Conservation (phyloP, 2,888 invertebrate species). For the Julus scanicus region DNA sequence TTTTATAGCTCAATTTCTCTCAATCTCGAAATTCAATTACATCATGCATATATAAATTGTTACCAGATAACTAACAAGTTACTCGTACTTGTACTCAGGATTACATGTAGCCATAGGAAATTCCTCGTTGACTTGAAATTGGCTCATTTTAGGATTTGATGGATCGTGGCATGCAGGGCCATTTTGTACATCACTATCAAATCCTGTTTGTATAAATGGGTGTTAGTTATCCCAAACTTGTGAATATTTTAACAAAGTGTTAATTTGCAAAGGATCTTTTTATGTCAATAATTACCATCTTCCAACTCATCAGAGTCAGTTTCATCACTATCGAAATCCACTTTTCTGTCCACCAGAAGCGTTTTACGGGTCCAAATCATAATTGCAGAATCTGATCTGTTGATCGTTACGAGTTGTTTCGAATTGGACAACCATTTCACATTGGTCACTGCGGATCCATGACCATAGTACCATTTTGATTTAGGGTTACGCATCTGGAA, state of each 20-base stretch:
- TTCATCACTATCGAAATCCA: slow-evolving; percentile 56
- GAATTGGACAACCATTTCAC: slow-evolving; percentile 60
- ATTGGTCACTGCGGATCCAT: slow-evolving; percentile 60
- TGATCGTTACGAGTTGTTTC: slow-evolving; percentile 65
- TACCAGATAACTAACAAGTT: background rate
- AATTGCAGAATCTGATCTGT: slow-evolving; percentile 67
- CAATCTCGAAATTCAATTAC: background rate
- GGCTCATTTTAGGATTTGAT: slow-evolving; percentile 9
- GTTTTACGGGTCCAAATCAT: slow-evolving; percentile 64
- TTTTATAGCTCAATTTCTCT: too few species aligned
- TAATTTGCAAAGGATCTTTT: background rate
- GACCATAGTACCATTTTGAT: slow-evolving; percentile 65
- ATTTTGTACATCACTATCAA: slow-evolving; percentile 56
- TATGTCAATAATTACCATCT: slow-evolving; percentile 50
- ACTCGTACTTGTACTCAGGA: background rate
- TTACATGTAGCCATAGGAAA: background rate
- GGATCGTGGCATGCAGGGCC: background rate
- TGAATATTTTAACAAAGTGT: background rate
- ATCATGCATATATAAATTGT: background rate
- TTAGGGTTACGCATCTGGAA: slow-evolving; percentile 62
- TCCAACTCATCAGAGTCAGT: slow-evolving; percentile 54
- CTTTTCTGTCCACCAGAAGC: slow-evolving; percentile 53
- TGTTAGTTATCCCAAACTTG: too few species aligned
- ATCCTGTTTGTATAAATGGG: slow-evolving; percentile 18
- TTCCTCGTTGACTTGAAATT: background rate